Conservation (phyloP, 2,888 invertebrate genomes). For the Brenthis ino region DNA sequence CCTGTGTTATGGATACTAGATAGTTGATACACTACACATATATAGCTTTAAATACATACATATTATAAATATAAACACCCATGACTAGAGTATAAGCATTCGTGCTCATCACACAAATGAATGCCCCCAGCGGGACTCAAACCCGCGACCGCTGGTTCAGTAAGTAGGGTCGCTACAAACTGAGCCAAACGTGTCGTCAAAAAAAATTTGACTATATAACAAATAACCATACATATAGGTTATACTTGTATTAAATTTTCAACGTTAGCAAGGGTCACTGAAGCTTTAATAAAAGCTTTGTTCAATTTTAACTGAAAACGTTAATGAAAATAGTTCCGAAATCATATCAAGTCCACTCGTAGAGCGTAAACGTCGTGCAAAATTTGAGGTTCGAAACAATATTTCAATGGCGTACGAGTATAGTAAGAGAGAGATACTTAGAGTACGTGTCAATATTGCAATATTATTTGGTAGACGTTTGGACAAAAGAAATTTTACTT, state of each 20-base stretch:
- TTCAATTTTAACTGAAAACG: slow-evolving; percentile 11
- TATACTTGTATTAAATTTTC: neutral
- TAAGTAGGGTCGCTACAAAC: too few relatives aligned
- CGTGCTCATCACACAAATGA: too few relatives aligned
- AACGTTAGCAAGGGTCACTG: neutral
- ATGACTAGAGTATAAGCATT: too few relatives aligned
- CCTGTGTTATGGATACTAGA: too few relatives aligned
- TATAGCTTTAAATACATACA: too few relatives aligned
- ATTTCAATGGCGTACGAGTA: neutral
- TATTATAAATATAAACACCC: too few relatives aligned
- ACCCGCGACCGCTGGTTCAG: too few relatives aligned
- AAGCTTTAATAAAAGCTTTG: slow-evolving; percentile 1
- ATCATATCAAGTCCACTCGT: slow-evolving; percentile 10
- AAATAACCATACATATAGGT: neutral
- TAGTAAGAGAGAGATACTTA: too few relatives aligned
- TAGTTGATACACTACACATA: too few relatives aligned
- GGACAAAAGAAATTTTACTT: neutral
- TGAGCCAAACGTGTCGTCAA: too few relatives aligned
- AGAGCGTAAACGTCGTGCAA: slow-evolving; percentile 8
- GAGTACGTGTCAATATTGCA: neutral
- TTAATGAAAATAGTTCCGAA: slow-evolving; percentile 14
- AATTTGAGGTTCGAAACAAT: slow-evolving; percentile 14
- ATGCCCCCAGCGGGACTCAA: too few relatives aligned
- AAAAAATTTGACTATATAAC: neutral
- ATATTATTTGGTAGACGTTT: neutral